A percentile compares a stretch with the other conserved stretches of the same genome.
phyloP scores from a whole-genome alignment of 2,113 vertebrate genomes.

The Hemiprocne comata region DNA sequence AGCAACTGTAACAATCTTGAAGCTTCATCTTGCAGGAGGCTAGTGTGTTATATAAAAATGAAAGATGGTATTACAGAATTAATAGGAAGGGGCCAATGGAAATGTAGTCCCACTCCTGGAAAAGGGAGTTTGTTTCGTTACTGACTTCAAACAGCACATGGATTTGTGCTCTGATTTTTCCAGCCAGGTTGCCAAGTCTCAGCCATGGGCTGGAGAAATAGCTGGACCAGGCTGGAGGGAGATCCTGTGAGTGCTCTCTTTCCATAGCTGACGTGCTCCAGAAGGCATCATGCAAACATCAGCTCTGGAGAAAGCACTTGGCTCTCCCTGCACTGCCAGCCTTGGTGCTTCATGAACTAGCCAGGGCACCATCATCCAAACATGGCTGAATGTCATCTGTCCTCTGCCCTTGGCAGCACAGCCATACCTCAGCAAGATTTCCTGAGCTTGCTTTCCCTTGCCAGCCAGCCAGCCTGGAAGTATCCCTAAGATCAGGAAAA shows the following conservation, averaged over 20 bases:
- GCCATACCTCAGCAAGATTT: background rate
- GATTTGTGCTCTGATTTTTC: slow-evolving; percentile 40
- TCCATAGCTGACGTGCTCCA: background rate
- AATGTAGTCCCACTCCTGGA: slow-evolving; percentile 44
- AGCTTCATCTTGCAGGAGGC: slow-evolving; percentile 41
- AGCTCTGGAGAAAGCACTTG: background rate
- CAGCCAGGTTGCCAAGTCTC: slow-evolving; percentile 26
- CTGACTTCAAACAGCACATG: slow-evolving; percentile 32
- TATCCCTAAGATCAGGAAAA: background rate
- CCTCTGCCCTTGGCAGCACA: background rate
- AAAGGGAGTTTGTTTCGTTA: slow-evolving; percentile 15
- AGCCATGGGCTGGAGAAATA: background rate
- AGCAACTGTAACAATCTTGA: slow-evolving; percentile 44
- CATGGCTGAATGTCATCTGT: accelerated
- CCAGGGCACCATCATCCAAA: background rate
- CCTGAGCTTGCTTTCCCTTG: background rate
- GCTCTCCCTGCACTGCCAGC: background rate
- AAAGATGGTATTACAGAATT: slow-evolving; percentile 26
- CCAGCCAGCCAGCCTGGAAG: background rate
- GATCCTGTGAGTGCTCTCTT: background rate
- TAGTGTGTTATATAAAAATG: background rate
- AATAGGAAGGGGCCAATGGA: slow-evolving; percentile 27
- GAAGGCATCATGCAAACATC: background rate
- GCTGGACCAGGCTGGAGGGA: background rate
- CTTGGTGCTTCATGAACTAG: background rate